These are phyloP conservation scores for Chondrosia reniformis DNA, from an alignment of 37 sponge, comb jelly and placozoan genomes.

Conservation along the genomic window DNA sequence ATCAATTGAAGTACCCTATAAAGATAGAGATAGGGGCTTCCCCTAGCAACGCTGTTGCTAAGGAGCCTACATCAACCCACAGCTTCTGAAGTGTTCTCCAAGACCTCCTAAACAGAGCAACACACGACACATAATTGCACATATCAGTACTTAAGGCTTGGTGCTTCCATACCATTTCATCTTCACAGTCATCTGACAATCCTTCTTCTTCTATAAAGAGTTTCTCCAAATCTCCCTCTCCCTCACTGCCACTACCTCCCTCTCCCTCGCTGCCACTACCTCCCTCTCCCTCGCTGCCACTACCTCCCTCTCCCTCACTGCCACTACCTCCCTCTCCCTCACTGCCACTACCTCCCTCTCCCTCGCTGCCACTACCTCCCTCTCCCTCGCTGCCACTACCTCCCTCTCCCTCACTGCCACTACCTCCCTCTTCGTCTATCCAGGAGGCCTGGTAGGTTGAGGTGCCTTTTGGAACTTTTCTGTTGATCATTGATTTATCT, in stretches of 20 bases:
- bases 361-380: not conserved
- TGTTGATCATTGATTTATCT: slow-evolving; percentile 1
- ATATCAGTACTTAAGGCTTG: no score
- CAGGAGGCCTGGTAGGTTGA: slow-evolving; percentile 93
- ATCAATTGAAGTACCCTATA: not conserved
- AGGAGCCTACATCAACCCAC: slow-evolving; percentile 1
- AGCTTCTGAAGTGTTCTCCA: slow-evolving; percentile 24
- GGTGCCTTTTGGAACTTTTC: slow-evolving; percentile 71
- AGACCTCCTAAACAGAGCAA: not conserved
- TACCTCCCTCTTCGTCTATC: slow-evolving; percentile 59
- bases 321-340: slow-evolving; percentile 7
- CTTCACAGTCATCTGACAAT: no score
- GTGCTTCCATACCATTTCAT: no score
- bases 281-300: not conserved
- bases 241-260: not conserved
- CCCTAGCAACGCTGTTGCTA: no score
- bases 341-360: slow-evolving; percentile 29
- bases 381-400: not conserved
- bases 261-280: slow-evolving; percentile 18
- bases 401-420: slow-evolving; percentile 35
- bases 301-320: not conserved
- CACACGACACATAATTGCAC: not conserved
- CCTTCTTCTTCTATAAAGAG: no score
- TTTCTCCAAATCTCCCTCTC: slow-evolving; percentile 6
- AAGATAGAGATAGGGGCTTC: not conserved